Percentiles rank a stretch among this genome's conserved stretches.
phyloP scores from a whole-genome alignment of 2,888 invertebrate species.

The Sthenelais limicola region DNA sequence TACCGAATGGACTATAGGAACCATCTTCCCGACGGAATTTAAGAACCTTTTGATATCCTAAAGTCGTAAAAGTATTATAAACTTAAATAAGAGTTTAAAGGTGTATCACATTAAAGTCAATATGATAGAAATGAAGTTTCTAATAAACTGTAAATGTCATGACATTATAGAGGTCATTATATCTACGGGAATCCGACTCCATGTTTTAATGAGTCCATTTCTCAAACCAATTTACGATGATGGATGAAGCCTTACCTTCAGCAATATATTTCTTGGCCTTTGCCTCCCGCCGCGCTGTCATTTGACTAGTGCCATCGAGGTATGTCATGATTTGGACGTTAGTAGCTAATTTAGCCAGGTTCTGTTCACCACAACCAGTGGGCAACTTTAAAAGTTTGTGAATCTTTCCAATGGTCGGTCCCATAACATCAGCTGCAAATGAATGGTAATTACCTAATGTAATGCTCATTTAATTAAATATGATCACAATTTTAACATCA shows the following conservation, averaged over 20 bases:
- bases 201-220: too few species aligned
- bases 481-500: too few species aligned
- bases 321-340: constrained; percentile 32
- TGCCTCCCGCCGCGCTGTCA: constrained; percentile 3
- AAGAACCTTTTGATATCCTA: constrained; percentile 39
- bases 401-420: constrained; percentile 18
- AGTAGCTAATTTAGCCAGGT: constrained; percentile 28
- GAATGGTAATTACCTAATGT: too few species aligned
- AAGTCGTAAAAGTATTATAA: neutral
- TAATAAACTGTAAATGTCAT: too few species aligned
- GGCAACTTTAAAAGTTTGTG: constrained; percentile 29
- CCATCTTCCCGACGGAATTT: constrained; percentile 36
- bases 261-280: constrained; percentile 24
- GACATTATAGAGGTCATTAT: too few species aligned
- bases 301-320: constrained; percentile 20
- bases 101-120: too few species aligned
- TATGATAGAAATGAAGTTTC: too few species aligned
- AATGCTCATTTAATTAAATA: too few species aligned
- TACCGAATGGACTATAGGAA: constrained; percentile 36
- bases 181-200: too few species aligned
- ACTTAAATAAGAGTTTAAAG: too few species aligned
- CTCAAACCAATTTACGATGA: too few species aligned
- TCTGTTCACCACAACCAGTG: constrained; percentile 35
- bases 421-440: constrained; percentile 39
- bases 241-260: constrained; percentile 6